Conservation (phyloP, 2,888 invertebrate genomes). For the Drosophila demipolita region DNA sequence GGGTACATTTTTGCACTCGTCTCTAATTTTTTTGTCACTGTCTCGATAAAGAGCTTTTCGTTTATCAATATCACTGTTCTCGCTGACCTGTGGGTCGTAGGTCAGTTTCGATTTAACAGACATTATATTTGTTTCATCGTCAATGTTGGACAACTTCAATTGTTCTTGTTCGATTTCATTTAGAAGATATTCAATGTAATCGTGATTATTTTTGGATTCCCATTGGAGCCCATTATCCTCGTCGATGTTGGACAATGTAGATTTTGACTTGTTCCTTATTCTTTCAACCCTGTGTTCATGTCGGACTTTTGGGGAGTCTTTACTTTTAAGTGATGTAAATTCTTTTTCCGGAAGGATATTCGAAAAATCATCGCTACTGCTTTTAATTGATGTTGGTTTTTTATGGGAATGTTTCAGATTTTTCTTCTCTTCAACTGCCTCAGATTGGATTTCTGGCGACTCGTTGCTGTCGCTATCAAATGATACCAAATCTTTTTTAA, state of each 20-base stretch:
- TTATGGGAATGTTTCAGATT: not conserved
- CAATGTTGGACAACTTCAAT: not conserved
- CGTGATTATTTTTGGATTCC: too few relatives aligned
- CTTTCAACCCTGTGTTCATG: not conserved
- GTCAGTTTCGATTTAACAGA: not conserved
- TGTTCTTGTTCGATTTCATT: not conserved
- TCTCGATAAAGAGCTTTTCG: not conserved
- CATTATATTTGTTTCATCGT: not conserved
- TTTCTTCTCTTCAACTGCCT: not conserved
- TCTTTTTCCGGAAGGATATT: not conserved
- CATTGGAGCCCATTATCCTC: too few relatives aligned
- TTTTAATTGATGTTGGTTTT: not conserved
- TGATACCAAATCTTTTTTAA: not conserved
- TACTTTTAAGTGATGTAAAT: not conserved
- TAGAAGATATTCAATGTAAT: not conserved
- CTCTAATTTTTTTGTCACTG: not conserved
- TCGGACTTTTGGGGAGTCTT: not conserved
- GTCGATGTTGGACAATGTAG: not conserved
- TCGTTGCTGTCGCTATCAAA: not conserved
- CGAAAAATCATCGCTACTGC: not conserved
- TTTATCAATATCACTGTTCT: not conserved
- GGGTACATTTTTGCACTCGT: not conserved
- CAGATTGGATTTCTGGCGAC: not conserved
- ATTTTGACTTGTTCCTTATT: not conserved
- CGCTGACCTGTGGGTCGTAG: not conserved